Evolutionary conservation across 2,888 invertebrate genomes (phyloP), one percentile per base, ranked within the genome.

Genomic region (Hartigia nigra): DNA sequence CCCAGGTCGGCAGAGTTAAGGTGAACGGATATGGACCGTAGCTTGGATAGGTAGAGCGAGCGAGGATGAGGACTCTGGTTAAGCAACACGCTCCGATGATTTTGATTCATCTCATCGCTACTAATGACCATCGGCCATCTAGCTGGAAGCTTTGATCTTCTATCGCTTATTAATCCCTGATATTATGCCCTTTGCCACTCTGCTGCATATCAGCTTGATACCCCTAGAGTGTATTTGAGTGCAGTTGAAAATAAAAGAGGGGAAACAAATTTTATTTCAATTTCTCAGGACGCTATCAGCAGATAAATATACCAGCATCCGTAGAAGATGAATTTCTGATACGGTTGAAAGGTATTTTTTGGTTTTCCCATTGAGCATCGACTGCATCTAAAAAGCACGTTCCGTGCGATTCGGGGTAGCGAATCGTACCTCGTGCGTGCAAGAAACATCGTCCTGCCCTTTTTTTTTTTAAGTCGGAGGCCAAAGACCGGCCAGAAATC

Each of bases 141-240:
- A 77, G 80, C 80, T 34, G 31, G 12, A 9, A 34, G 78, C 84
- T 83, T 85, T 84, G 82, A 84, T 85, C 85, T 83, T 81, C 81
- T 82, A 83, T 83, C 84, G 82, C 83, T 84, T 85, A 85, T 83
- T 83, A 85, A 84, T 84, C 84, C 84, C 82, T 82, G 82, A 80
- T 82, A 78, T 78, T 82, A 78, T 78, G 79, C 80, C 81, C 55
- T 55, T 55, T 55, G 55, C 23, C 55, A 23, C 2, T 5, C 55
- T 55, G 55, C 14, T 55, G 55, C 14, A 23, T 23, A 79, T 81
- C 74, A 78, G 78, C 36, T 70, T 76, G 75, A 74, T 39, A n/a
- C n/a, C n/a, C 77, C 74, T 3, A 12, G 31, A 31, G 32, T 74
- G 31, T 14, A 69, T 72, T 23, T 74, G 76, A 74, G 12, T n/a